phyloP scores from a whole-genome alignment of 1,140 invertebrate species.

The Dufourea novaeangliae region DNA sequence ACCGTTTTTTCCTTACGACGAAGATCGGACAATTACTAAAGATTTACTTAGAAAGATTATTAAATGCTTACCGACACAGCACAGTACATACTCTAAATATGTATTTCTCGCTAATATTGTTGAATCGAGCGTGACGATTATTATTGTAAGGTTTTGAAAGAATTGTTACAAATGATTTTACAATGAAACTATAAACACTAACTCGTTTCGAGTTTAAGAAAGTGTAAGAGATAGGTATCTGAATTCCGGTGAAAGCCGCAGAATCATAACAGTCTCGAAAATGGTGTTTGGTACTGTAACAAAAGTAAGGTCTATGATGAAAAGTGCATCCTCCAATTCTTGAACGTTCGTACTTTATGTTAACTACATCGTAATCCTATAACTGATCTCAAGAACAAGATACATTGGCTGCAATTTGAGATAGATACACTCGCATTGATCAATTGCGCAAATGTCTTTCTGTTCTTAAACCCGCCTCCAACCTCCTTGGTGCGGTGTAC shows the following conservation, averaged over 20 bases:
- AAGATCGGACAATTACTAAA: too few species aligned
- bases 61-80: too few species aligned
- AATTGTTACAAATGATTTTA: not conserved
- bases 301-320: not conserved
- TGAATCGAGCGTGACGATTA: too few species aligned
- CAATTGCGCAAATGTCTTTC: constrained; percentile 10
- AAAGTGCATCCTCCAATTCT: not conserved
- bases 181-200: not conserved
- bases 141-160: too few species aligned
- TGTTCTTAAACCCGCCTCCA: too few species aligned
- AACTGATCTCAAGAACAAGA: constrained; percentile 3
- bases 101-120: too few species aligned
- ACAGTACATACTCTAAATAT: too few species aligned
- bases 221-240: not conserved
- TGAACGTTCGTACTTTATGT: not conserved
- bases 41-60: too few species aligned
- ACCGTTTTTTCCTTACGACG: too few species aligned
- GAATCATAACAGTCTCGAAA: not conserved
- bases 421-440: constrained; percentile 37
- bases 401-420: constrained; percentile 33
- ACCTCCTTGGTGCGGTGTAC: too few species aligned
- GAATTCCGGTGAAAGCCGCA: not conserved
- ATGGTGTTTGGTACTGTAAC: not conserved
- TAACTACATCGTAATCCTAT: constrained; percentile 4
- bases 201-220: not conserved